phyloP scores from a whole-genome alignment of 2,888 invertebrate species.

The Acleris emargana region DNA sequence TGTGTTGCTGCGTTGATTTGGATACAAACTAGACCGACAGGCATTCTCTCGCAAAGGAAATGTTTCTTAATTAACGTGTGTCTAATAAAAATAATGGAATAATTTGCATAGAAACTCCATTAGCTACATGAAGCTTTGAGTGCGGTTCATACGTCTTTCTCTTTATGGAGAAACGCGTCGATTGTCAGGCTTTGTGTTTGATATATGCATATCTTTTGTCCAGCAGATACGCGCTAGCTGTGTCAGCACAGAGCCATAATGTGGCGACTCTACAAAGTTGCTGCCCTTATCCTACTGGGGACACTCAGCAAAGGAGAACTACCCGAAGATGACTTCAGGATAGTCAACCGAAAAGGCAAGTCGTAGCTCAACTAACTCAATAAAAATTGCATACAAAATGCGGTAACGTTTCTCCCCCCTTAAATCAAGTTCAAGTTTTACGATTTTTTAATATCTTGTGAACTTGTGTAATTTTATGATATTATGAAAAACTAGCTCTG shows the following conservation, averaged over 20 bases:
- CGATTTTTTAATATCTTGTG: too few species aligned
- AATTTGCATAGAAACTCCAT: constrained; percentile 31
- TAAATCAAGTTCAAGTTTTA: too few species aligned
- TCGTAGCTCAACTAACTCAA: constrained; percentile 15
- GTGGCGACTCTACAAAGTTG: constrained; percentile 63
- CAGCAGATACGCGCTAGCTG: constrained; percentile 47
- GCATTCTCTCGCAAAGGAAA: constrained; percentile 20
- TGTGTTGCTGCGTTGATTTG: not conserved
- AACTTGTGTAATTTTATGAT: too few species aligned
- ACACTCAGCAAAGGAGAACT: constrained; percentile 68
- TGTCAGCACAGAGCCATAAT: constrained; percentile 45
- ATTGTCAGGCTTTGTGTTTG: constrained; percentile 21
- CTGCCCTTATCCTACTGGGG: constrained; percentile 63
- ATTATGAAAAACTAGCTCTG: too few species aligned
- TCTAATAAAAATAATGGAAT: constrained; percentile 24
- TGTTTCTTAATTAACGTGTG: constrained; percentile 17
- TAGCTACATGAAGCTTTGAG: constrained; percentile 4
- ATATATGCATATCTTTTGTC: constrained; percentile 43
- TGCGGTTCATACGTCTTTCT: constrained; percentile 10
- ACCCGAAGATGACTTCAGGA: constrained; percentile 80
- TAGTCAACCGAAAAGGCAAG: constrained; percentile 76
- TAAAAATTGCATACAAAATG: too few species aligned
- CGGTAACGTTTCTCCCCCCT: too few species aligned
- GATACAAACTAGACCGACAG: constrained; percentile 3
- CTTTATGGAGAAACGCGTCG: constrained; percentile 27